These are phyloP conservation scores for Macroteleia sp. DNA, from an alignment of 2,888 invertebrate genomes.

Conservation along the genomic window DNA sequence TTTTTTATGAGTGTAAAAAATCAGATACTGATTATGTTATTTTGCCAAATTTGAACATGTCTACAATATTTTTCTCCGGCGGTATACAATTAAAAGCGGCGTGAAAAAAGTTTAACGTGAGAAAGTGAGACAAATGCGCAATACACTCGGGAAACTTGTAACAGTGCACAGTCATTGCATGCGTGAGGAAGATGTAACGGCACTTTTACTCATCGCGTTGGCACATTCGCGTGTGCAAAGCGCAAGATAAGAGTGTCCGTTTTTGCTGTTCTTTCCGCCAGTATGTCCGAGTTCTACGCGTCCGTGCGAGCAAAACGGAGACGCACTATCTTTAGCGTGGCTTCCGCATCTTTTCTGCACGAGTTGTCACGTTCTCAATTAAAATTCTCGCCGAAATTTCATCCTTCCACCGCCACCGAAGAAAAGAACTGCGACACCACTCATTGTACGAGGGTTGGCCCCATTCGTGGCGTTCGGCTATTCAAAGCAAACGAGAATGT, in stretches of 20 bases:
- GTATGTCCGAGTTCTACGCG: conserved; percentile 32
- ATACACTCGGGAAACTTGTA: conserved; percentile 33
- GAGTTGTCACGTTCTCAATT: conserved; percentile 73
- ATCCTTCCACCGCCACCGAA: conserved; percentile 58
- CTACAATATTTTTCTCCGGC: too few relatives aligned
- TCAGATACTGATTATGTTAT: too few relatives aligned
- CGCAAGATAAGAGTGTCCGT: conserved; percentile 37
- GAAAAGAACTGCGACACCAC: conserved; percentile 56
- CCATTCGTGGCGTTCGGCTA: conserved; percentile 38
- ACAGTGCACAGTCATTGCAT: conserved; percentile 43
- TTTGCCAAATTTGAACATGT: too few relatives aligned
- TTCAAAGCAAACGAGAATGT: conserved; percentile 59
- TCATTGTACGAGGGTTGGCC: too few relatives aligned
- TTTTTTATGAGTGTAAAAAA: too few relatives aligned
- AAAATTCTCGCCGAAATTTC: conserved; percentile 78
- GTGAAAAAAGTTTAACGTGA: conserved; percentile 10
- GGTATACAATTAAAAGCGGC: not conserved
- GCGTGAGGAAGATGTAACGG: conserved; percentile 55
- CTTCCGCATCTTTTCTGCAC: conserved; percentile 66
- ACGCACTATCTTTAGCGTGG: conserved; percentile 48
- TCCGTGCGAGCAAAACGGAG: conserved; percentile 56
- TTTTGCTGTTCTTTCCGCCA: conserved; percentile 25
- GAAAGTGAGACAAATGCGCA: conserved; percentile 57
- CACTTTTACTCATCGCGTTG: conserved; percentile 53
- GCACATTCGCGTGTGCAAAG: conserved; percentile 33